Evolutionary conservation across 2,888 invertebrate genomes (phyloP), one percentile per base, ranked within the genome.

Genomic region (Entomobrya multifasciata): DNA sequence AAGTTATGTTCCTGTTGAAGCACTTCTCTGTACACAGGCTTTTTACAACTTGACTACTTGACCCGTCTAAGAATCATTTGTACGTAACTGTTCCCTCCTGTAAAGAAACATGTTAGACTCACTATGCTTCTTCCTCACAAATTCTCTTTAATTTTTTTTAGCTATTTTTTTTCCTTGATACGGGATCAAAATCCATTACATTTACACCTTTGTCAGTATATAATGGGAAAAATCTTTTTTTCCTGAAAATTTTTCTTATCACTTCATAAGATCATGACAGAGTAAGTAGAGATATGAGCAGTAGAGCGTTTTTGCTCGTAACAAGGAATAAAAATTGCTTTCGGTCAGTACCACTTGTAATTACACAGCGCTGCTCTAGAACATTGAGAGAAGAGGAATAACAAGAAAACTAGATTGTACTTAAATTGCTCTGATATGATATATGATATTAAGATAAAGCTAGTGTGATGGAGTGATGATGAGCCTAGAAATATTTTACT

Each of bases 271-370:
- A 86, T 80, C 72, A 22, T 70, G 57, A 41, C 41, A 77, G 65
- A 52, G 49, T 8, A 55, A 20, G 17, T 57, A 20, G 62, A n/a
- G n/a, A n/a, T n/a, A n/a, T n/a, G 25, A 82, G 13, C 2, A 80
- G 27, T 79, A 79, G 49, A 72, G 52, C 25, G 52, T 49, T 72
- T 72, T 72, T 27, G 10, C 67, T 67, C 41, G 65, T 65, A 72
- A 74, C 70, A 65, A 27, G 74, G 8, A 49, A 86, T 74, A 74
- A 52, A 74, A 80, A 74, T 47, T 80, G 74, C 65, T 80, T 80
- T 86, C 86, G 86, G 86, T 86, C 86, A 86, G 76, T 65, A 80
- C 86, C 86, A 86, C 86, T 80, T 79, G 52, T 86, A 86, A 86
- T 86, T 86, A 81, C 65, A 30, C 62, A 80, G 80, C 80, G 74